Evolutionary conservation across 2,113 vertebrate species (phyloP), one percentile per base, ranked within the genome.

Genomic region (Spermophilus dauricus): DNA sequence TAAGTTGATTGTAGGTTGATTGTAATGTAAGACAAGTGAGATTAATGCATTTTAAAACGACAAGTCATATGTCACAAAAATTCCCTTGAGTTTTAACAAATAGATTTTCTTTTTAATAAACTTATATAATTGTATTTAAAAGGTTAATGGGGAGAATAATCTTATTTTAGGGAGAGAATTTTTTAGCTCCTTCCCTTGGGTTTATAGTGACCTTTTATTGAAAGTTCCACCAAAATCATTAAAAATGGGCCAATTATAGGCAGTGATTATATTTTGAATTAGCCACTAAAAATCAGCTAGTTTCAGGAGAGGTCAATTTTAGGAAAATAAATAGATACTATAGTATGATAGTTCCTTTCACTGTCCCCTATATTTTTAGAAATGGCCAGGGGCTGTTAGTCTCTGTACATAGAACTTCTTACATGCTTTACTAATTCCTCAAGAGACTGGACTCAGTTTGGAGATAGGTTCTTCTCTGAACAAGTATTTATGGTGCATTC

Each of bases 91-190:
- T 81, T 97, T 97, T 87, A 98, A 97, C 45, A 97, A 97, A 98
- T 96, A 86, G 67, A 97, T 94, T 73, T 97, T 92, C 96, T 95
- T 97, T 95, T 97, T 98, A 98, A 98, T 96, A 97, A 98, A 98
- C 81, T 91, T 86, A 96, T 95, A 73, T 96, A 97, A 97, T 76
- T 98, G 12, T 96, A 97, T 96, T 96, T 98, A 98, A 98, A 97
- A 98, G 95, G 97, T 98, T 98, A 98, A 97, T 91, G 95, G 97
- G 84, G 83, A 92, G 96, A 98, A 97, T 96, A 92, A 80, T 97
- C 84, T 91, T 92, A 98, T 95, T 97, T 82, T 8, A 69, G 78
- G 89, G 91, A 96, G 95, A 93, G 90, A 78, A 95, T 83, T 97
- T 42, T 93, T 96, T 97, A 86, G 20, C 63, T 97, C 61, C 0